These are phyloP conservation scores for Buphagus erythrorhynchus DNA, from an alignment of 2,797 vertebrate species.

Conservation along the genomic window DNA sequence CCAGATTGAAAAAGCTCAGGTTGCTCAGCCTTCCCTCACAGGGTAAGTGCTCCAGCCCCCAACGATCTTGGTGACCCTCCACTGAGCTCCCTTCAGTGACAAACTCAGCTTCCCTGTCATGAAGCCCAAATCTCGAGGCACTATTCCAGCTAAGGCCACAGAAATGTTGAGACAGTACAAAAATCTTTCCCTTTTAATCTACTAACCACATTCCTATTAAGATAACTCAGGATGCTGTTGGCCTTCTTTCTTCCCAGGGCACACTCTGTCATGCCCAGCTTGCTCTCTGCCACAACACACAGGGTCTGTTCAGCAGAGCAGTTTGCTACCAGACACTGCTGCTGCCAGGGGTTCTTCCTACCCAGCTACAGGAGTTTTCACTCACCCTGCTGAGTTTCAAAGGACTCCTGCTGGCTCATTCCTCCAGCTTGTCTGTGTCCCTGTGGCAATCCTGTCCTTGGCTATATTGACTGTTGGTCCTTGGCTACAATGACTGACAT, in stretches of 20 bases:
- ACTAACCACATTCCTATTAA: neutral
- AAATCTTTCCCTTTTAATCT: neutral
- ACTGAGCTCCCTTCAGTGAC: neutral
- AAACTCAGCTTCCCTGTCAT: neutral
- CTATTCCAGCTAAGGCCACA: neutral
- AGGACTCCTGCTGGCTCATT: neutral
- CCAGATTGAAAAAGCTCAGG: neutral
- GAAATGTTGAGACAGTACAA: neutral
- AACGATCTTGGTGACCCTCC: neutral
- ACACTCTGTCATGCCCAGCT: neutral
- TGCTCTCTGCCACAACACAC: neutral
- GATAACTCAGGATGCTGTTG: neutral
- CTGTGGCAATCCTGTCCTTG: fast-evolving
- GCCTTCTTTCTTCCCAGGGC: neutral
- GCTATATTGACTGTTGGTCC: neutral
- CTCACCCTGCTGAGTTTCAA: neutral
- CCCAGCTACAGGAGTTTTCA: neutral
- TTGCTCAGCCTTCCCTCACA: neutral
- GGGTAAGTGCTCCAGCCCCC: neutral
- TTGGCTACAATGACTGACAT: neutral
- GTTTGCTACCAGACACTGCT: neutral
- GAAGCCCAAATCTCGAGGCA: neutral
- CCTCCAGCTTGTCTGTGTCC: neutral
- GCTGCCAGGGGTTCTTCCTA: neutral
- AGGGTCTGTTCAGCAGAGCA: neutral